These are phyloP conservation scores for Trichomalopsis sarcophagae DNA, from an alignment of 1,140 invertebrate genomes.

Conservation along the genomic window DNA sequence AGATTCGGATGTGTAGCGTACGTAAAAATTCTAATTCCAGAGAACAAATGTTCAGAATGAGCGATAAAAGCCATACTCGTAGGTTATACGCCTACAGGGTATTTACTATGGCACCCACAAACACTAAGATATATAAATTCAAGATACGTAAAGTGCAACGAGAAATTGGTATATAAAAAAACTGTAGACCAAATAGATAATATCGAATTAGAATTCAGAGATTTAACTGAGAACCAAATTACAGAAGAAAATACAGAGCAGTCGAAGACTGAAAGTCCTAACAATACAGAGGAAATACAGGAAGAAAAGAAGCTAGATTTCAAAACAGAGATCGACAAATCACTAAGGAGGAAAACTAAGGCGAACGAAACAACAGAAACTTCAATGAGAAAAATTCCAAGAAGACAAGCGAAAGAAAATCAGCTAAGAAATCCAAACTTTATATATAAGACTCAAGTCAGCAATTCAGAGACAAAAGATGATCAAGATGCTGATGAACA, in stretches of 20 bases:
- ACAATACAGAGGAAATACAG: background rate
- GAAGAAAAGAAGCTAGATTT: background rate
- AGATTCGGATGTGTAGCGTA: conserved; percentile 16
- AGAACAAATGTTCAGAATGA: conserved; percentile 8
- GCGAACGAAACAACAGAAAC: too few species aligned
- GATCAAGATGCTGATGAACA: conserved; percentile 8
- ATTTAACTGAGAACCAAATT: background rate
- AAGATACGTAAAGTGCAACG: conserved; percentile 11
- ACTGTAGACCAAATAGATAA: background rate
- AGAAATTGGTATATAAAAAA: conserved; percentile 10
- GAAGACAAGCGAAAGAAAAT: too few species aligned
- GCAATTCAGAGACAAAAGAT: background rate
- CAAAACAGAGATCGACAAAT: background rate
- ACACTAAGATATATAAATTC: background rate
- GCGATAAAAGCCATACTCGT: conserved; percentile 7
- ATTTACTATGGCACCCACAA: conserved; percentile 22
- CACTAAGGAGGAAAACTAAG: background rate
- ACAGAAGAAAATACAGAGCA: background rate
- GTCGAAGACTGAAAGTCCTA: background rate
- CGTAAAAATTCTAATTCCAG: background rate
- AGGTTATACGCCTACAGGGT: background rate
- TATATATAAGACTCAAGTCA: background rate
- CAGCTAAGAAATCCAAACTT: background rate
- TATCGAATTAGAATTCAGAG: background rate
- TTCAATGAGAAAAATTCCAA: too few species aligned